Evolutionary conservation across 2,113 vertebrate genomes (phyloP).

Genomic region (Turnix velox): DNA sequence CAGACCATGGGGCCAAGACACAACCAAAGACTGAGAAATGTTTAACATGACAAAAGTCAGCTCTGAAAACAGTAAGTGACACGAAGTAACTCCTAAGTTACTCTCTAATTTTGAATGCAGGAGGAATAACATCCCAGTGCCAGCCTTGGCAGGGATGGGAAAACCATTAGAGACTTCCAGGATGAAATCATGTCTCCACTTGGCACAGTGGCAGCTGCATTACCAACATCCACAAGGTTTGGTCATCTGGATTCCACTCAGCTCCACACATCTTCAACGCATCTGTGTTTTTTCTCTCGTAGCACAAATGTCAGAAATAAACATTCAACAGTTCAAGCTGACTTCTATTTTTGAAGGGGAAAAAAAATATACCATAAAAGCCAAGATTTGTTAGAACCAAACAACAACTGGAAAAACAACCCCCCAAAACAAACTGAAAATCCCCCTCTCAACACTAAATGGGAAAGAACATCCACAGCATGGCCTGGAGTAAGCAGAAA

Average conservation of each 20-base stretch:
- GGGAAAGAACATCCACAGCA: neutral
- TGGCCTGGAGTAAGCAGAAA: neutral
- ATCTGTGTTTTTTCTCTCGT: neutral
- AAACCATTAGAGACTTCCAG: neutral
- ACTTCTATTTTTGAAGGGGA: neutral
- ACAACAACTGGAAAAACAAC: neutral
- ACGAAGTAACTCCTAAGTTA: neutral
- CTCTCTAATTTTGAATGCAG: neutral
- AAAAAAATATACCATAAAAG: neutral
- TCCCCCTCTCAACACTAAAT: neutral
- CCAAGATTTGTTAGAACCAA: neutral
- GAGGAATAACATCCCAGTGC: neutral
- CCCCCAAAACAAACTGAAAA: neutral
- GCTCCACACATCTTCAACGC: neutral
- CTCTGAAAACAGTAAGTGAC: neutral
- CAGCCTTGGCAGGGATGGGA: neutral
- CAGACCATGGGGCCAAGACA: neutral
- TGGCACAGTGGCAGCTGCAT: neutral
- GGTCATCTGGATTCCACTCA: neutral
- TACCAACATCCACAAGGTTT: neutral
- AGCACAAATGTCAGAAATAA: neutral
- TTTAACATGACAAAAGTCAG: neutral
- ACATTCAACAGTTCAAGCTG: neutral
- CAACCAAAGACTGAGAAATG: neutral
- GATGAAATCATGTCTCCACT: neutral